Percentiles rank a stretch among this genome's conserved stretches.
Evolutionary conservation across 2,888 invertebrate genomes (phyloP).

Genomic region (Parnassius apollo): DNA sequence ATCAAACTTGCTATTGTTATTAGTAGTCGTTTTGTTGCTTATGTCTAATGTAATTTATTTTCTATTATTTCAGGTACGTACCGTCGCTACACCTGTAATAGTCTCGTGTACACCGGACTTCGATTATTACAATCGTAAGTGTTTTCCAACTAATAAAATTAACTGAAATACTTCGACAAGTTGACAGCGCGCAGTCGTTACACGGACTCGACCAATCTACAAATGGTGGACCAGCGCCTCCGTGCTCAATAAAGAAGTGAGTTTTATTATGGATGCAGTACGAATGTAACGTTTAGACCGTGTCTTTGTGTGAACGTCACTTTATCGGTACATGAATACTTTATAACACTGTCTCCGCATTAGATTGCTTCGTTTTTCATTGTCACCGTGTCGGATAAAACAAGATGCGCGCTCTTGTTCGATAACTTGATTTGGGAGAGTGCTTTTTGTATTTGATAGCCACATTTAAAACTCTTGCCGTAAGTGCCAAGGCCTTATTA

Average conservation of each 20-base stretch:
- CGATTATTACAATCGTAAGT: slow-evolving; percentile 12
- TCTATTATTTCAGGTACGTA: slow-evolving; percentile 21
- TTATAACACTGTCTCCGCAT: slow-evolving; percentile 10
- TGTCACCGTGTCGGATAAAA: background rate
- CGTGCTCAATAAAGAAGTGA: background rate
- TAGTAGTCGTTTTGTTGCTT: background rate
- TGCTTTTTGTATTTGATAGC: no score
- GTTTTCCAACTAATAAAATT: slow-evolving; percentile 13
- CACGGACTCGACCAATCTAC: slow-evolving; percentile 2
- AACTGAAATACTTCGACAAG: slow-evolving; percentile 14
- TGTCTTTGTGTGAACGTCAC: slow-evolving; percentile 4
- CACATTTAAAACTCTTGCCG: no score
- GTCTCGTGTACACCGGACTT: background rate
- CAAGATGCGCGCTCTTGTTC: background rate
- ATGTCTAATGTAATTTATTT: slow-evolving; percentile 6
- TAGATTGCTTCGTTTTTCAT: slow-evolving; percentile 12
- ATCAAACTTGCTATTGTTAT: background rate
- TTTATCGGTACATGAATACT: slow-evolving; percentile 15
- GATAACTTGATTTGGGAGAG: background rate
- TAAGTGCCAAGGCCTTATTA: no score
- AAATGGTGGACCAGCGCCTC: slow-evolving; percentile 3
- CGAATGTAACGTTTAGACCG: slow-evolving; percentile 5
- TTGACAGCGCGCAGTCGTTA: slow-evolving; percentile 9
- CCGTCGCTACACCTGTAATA: background rate
- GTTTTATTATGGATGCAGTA: slow-evolving; percentile 9